Base-by-base conservation (phyloP, 1,140 invertebrate species). In the Philotrypesis tridentata region DNA sequence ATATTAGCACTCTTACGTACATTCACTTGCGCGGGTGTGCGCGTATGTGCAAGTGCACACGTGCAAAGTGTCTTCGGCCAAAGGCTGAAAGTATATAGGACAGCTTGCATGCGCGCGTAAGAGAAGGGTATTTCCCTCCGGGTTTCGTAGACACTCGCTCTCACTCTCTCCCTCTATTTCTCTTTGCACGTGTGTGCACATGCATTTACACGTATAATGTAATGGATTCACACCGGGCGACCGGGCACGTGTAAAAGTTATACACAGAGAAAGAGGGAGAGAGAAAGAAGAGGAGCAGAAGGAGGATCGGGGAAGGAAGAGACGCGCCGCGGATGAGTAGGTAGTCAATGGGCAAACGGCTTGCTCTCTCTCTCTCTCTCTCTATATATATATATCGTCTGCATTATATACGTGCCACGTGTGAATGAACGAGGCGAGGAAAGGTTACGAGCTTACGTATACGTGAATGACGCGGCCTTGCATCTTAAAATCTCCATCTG, bases 321-420 rank as follows among this genome's bases (percentile, higher is more conserved):
- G 63, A 25, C 21, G 72, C 25, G 31, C 31, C 21, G 31, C 17
- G 55, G 55, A 63, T 63, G 70, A 73, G 31, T 29, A 23, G 55
- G 48, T 65, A 80, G 78, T 80, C 78, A 80, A 80, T 80, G 78
- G 78, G 78, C 68, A 12, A 43, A n/a, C 55, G 76, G 63, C 74
- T 76, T 76, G 23, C 60, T n/a, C 33, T 37, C 9, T 3, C 33
- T 37, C 33, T 37, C 4, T 37, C 3, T 37, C 3, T 37, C 4
- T 37, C 3, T 37, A 37, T 37, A 37, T 37, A 37, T 37, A 37
- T 9, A 37, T 9, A 43, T 43, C 48, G 33, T 37, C 1, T 2
- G 17, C 14, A 17, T 5, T 17, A n/a, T 17, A n/a, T 5, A n/a
- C 12, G 27, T 37, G 9, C 29, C 71, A 12, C 33, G 71, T 33